phyloP scores from a whole-genome alignment of 2,888 invertebrate species.

The Microctonus aethiopoides region DNA sequence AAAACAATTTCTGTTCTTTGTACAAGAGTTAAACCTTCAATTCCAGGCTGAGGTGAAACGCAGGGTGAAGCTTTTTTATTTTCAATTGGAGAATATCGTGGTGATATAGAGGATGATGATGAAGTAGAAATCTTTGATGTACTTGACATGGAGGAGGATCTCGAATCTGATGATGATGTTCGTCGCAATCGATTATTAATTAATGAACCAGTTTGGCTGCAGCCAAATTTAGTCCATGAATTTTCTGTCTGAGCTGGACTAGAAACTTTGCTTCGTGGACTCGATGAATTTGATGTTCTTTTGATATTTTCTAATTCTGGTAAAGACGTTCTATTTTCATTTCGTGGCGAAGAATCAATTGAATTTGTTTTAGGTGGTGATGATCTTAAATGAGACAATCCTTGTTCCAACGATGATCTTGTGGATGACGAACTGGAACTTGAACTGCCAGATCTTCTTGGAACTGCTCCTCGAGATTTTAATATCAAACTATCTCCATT shows the following conservation, averaged over 20 bases:
- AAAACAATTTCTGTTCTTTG: slow-evolving; percentile 75
- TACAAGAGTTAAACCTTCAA: slow-evolving; percentile 71
- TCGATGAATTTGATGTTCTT: neutral
- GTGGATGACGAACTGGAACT: slow-evolving; percentile 56
- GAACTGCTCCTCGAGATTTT: slow-evolving; percentile 63
- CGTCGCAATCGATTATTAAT: slow-evolving; percentile 31
- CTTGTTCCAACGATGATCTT: slow-evolving; percentile 47
- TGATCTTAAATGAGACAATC: slow-evolving; percentile 25
- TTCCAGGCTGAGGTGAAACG: slow-evolving; percentile 62
- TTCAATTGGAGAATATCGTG: slow-evolving; percentile 52
- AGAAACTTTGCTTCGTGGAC: slow-evolving; percentile 55
- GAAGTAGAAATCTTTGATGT: slow-evolving; percentile 42
- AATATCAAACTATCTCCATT: slow-evolving; percentile 53
- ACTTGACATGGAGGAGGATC: slow-evolving; percentile 48
- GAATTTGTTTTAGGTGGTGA: slow-evolving; percentile 31
- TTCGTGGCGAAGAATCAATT: neutral
- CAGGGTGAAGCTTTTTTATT: slow-evolving; percentile 52
- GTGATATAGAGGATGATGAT: slow-evolving; percentile 50
- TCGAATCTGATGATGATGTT: slow-evolving; percentile 42
- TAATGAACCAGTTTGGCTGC: slow-evolving; percentile 41
- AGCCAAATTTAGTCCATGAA: slow-evolving; percentile 49
- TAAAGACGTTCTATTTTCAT: slow-evolving; percentile 17
- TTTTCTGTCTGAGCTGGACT: slow-evolving; percentile 63
- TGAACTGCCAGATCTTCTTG: slow-evolving; percentile 56
- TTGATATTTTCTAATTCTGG: slow-evolving; percentile 10